Evolutionary conservation across 2,113 vertebrate genomes (phyloP).

Genomic region (Scartelaos histophorus): DNA sequence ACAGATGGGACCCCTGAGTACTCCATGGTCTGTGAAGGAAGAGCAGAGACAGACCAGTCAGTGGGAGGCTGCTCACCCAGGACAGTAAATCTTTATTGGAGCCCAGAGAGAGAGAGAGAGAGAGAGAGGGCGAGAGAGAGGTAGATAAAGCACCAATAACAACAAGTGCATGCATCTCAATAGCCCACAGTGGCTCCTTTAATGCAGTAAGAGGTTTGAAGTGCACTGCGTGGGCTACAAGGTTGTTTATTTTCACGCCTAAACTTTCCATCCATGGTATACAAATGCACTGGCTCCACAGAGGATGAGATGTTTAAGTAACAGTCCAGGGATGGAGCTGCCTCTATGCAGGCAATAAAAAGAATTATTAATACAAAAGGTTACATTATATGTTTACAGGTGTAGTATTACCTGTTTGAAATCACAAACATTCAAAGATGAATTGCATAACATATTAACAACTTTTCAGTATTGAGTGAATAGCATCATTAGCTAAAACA

Average conservation of each 20-base stretch:
- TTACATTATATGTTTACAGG: background rate
- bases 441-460: background rate
- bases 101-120: conserved; percentile 27
- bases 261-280: conserved; percentile 28
- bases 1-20: conserved; percentile 97
- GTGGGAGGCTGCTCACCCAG: conserved; percentile 55
- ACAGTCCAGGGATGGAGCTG: background rate
- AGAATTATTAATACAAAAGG: background rate
- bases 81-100: conserved; percentile 59
- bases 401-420: background rate
- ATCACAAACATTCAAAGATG: background rate
- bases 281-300: background rate
- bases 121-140: conserved; percentile 30
- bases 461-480: background rate
- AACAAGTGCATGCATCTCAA: conserved; percentile 47
- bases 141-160: conserved; percentile 51
- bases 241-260: conserved; percentile 23
- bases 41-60: conserved; percentile 56
- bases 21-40: conserved; percentile 92
- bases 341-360: background rate
- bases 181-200: conserved; percentile 39
- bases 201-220: conserved; percentile 48
- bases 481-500: background rate
- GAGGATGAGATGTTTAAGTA: conserved; percentile 1
- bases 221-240: conserved; percentile 48